phyloP scores from a whole-genome alignment of 1,140 invertebrate species.

The Drosophila erecta region DNA sequence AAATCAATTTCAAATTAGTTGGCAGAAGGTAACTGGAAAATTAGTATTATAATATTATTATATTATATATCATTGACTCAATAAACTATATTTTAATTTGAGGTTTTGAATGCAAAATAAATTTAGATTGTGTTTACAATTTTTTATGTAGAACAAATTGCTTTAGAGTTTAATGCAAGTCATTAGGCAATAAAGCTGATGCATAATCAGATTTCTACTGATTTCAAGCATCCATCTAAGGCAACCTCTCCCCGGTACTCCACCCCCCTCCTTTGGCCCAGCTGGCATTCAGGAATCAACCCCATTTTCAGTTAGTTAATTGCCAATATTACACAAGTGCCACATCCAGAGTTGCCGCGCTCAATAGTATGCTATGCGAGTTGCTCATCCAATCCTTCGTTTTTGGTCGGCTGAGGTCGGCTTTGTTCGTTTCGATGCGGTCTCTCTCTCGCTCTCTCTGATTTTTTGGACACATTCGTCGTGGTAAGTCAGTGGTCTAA shows the following conservation, averaged over 20 bases:
- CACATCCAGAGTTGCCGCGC: slow-evolving; percentile 55
- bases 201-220: slow-evolving; percentile 41
- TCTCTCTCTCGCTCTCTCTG: slow-evolving; percentile 2
- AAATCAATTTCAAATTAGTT: too few relatives aligned
- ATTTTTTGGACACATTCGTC: slow-evolving; percentile 19
- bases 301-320: slow-evolving; percentile 79
- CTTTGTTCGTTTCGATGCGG: slow-evolving; percentile 21
- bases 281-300: slow-evolving; percentile 76
- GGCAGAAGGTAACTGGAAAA: too few relatives aligned
- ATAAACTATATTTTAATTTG: too few relatives aligned
- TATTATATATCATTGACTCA: too few relatives aligned
- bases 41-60: too few relatives aligned
- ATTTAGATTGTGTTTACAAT: background rate
- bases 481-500: slow-evolving; percentile 13
- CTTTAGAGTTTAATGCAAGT: slow-evolving; percentile 18
- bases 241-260: background rate
- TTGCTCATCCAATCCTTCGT: slow-evolving; percentile 18
- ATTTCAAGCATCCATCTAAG: slow-evolving; percentile 39
- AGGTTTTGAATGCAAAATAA: background rate
- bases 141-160: slow-evolving; percentile 1
- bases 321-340: slow-evolving; percentile 82
- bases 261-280: background rate
- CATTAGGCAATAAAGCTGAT: slow-evolving; percentile 38
- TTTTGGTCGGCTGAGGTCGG: background rate
- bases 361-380: slow-evolving; percentile 62